phyloP scores from a whole-genome alignment of 2,797 vertebrate species.

The Thunnus albacares region DNA sequence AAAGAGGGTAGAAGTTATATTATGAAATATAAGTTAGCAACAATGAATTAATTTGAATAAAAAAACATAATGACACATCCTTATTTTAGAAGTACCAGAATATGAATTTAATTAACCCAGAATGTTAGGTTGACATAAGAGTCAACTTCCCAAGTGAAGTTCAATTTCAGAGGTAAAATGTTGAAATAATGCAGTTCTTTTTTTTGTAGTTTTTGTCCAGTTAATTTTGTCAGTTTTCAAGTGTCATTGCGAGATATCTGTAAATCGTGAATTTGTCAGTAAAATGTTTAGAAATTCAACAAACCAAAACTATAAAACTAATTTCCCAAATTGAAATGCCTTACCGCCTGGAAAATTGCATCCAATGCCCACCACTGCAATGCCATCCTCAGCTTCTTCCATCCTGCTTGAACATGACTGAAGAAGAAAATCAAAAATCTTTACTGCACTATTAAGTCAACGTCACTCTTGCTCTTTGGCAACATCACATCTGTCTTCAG shows the following conservation, averaged over 20 bases:
- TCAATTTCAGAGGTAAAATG: no score
- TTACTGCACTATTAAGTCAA: background rate
- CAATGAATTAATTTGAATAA: no score
- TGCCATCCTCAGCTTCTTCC: constrained; percentile 76
- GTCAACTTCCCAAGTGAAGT: no score
- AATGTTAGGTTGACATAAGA: no score
- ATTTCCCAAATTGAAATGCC: background rate
- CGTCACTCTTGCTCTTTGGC: background rate
- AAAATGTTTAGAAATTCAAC: background rate
- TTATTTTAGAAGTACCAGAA: no score
- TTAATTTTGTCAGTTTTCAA: background rate
- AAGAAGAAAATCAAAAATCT: constrained; percentile 29
- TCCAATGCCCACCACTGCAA: constrained; percentile 91
- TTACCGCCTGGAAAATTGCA: constrained; percentile 92
- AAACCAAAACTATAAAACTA: background rate
- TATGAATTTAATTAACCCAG: no score
- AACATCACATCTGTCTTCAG: background rate
- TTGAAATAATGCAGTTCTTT: background rate
- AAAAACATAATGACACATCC: no score
- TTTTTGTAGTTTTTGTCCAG: background rate
- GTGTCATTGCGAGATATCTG: background rate
- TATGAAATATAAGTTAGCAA: no score
- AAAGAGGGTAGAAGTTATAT: no score
- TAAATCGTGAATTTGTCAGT: background rate
- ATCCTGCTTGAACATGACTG: constrained; percentile 65